phyloP scores from a whole-genome alignment of 2,888 invertebrate species.

The Napeogenes sylphis region DNA sequence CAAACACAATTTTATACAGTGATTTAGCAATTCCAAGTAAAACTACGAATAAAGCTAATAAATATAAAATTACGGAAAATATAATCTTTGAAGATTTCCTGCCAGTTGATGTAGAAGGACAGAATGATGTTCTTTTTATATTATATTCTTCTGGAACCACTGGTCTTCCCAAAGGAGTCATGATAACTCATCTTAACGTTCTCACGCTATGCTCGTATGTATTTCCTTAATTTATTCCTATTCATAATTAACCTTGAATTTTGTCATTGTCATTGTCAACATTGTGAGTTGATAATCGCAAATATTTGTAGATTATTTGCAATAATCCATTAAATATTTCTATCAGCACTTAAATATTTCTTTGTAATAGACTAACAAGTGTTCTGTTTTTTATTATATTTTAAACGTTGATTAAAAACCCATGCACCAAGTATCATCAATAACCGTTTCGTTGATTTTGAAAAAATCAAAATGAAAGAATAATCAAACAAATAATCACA shows the following conservation, averaged over 20 bases:
- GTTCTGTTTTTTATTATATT: no score
- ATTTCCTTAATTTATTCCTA: neutral
- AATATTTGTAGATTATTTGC: no score
- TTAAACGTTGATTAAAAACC: no score
- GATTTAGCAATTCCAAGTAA: slow-evolving; percentile 37
- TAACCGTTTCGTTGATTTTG: no score
- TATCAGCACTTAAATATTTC: no score
- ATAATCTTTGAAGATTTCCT: slow-evolving; percentile 47
- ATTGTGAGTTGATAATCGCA: neutral
- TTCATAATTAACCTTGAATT: neutral
- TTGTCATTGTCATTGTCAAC: neutral
- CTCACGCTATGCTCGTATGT: slow-evolving; percentile 48
- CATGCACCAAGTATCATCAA: no score
- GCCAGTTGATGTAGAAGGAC: slow-evolving; percentile 46
- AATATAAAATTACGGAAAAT: slow-evolving; percentile 33
- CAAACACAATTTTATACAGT: slow-evolving; percentile 41
- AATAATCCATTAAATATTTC: no score
- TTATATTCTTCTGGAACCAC: slow-evolving; percentile 67
- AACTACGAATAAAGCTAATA: slow-evolving; percentile 11
- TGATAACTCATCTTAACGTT: slow-evolving; percentile 54
- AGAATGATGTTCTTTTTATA: slow-evolving; percentile 47
- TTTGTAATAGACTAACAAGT: no score
- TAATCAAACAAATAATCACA: no score
- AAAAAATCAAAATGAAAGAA: no score
- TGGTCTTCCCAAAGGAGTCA: slow-evolving; percentile 62